Evolutionary conservation across 2,113 vertebrate genomes (phyloP).

Genomic region (Gopherus evgoodei): DNA sequence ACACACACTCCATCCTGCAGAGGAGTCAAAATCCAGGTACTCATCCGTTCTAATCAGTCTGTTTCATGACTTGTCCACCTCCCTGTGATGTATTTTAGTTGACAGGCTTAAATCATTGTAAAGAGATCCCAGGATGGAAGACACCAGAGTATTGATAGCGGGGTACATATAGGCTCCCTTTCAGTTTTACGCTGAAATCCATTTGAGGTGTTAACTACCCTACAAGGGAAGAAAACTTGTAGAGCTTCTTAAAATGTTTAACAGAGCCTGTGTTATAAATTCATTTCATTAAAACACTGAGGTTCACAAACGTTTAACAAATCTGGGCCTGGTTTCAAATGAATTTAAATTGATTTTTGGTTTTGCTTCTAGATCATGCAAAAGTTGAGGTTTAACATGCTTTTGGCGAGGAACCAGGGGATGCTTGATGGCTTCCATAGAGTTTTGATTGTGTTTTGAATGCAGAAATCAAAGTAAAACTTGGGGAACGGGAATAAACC

Average conservation of each 20-base stretch:
- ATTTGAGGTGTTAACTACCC: background rate
- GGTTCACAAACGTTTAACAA: fast-evolving
- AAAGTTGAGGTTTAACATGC: background rate
- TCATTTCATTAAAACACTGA: fast-evolving
- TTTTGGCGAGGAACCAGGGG: background rate
- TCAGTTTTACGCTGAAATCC: background rate
- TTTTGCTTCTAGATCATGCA: background rate
- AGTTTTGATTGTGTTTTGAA: background rate
- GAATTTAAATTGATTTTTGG: fast-evolving
- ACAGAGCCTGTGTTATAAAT: background rate
- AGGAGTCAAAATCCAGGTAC: background rate
- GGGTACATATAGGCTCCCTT: background rate
- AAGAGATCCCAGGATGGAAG: background rate
- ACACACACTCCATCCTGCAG: background rate
- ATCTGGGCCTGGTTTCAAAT: background rate
- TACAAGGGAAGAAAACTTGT: background rate
- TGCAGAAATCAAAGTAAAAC: background rate
- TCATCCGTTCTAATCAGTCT: background rate
- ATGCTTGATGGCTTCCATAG: background rate
- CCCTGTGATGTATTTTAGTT: background rate
- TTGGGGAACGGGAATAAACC: background rate
- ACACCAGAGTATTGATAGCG: background rate
- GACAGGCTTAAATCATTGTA: background rate
- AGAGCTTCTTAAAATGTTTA: background rate
- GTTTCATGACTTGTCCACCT: background rate